A percentile compares a stretch with the other conserved stretches of the same genome.
Conservation (phyloP, 2,113 vertebrate genomes). For the Tragulus kanchil region DNA sequence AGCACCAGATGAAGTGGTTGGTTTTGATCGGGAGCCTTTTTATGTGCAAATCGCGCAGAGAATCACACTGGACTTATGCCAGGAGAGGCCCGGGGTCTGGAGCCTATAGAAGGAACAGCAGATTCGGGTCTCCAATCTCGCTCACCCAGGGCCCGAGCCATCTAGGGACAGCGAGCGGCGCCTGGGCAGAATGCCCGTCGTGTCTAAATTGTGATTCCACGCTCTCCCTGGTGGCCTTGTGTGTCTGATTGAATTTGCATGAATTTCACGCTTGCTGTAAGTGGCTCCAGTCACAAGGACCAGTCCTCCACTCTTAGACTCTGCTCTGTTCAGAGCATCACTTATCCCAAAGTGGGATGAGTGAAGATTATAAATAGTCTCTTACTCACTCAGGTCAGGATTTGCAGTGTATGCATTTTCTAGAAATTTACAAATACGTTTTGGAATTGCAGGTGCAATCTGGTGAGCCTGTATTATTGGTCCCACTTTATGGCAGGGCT, state of each 20-base stretch:
- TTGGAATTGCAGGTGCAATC: neutral
- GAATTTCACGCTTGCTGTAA: neutral
- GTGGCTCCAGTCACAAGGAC: neutral
- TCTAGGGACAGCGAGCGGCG: fast-evolving
- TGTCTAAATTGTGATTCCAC: fast-evolving
- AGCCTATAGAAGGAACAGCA: fast-evolving
- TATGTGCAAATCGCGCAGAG: neutral
- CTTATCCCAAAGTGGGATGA: neutral
- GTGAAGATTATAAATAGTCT: neutral
- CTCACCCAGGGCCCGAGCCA: neutral
- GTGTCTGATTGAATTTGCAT: neutral
- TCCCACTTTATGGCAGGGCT: neutral
- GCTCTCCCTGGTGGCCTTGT: too few relatives aligned
- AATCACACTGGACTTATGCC: fast-evolving
- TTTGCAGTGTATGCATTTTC: neutral
- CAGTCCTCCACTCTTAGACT: too few relatives aligned
- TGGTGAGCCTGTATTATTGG: fast-evolving
- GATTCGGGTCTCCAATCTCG: fast-evolving
- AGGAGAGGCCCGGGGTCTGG: neutral
- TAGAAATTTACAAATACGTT: neutral
- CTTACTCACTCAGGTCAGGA: neutral
- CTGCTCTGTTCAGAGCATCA: neutral
- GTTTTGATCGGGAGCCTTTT: neutral
- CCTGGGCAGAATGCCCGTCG: neutral
- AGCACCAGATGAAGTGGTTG: neutral